Evolutionary conservation across 2,113 vertebrate species (phyloP).

Genomic region (Muntiacus muntjak): DNA sequence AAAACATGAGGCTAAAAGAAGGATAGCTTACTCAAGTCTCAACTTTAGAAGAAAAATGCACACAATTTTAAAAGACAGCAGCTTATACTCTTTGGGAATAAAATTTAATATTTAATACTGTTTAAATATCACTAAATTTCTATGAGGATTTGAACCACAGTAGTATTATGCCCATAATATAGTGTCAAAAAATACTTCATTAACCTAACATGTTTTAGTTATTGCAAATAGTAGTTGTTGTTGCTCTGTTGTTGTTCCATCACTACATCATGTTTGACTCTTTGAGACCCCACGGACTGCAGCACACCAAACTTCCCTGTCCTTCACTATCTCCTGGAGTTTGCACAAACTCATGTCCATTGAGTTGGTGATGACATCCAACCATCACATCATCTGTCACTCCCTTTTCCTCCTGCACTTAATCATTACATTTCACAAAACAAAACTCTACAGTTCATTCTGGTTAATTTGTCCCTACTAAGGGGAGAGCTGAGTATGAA

Average conservation of each 20-base stretch:
- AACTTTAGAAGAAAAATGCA: background rate
- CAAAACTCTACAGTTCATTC: background rate
- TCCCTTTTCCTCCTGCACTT: too few relatives aligned
- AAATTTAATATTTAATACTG: background rate
- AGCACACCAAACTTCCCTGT: background rate
- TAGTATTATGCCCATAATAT: background rate
- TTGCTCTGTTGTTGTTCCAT: background rate
- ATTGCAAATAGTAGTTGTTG: constrained; percentile 44
- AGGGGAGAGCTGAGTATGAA: background rate
- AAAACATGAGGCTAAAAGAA: background rate
- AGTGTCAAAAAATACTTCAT: background rate
- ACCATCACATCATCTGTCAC: too few relatives aligned
- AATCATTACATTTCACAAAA: background rate
- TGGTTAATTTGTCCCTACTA: constrained; percentile 21
- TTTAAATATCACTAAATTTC: background rate
- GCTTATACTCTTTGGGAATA: background rate
- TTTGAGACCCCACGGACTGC: background rate
- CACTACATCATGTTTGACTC: background rate
- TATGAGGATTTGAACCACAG: background rate
- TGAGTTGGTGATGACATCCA: too few relatives aligned
- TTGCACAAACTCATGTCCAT: background rate
- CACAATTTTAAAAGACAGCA: background rate
- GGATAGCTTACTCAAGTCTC: background rate
- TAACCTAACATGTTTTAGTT: background rate
- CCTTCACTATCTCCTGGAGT: background rate